These are phyloP conservation scores for Acropternis orthonyx DNA, from an alignment of 2,797 vertebrate species.

Conservation along the genomic window DNA sequence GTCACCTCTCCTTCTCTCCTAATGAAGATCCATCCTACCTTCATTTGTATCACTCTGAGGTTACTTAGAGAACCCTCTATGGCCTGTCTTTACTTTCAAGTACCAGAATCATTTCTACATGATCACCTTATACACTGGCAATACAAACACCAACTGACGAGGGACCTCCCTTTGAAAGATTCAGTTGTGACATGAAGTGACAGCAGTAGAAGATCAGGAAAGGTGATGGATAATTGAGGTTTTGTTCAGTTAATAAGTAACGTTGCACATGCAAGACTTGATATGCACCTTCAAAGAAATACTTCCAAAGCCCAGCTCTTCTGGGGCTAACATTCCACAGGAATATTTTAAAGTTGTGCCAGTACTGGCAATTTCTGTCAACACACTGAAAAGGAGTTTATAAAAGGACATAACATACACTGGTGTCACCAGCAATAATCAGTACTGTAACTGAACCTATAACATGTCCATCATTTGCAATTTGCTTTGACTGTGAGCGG, in stretches of 20 bases:
- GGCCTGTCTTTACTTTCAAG: neutral
- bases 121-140: neutral
- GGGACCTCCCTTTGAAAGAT: neutral
- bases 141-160: neutral
- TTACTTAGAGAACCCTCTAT: fast-evolving
- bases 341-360: fast-evolving
- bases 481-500: neutral
- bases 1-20: neutral
- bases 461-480: neutral
- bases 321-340: fast-evolving
- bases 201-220: neutral
- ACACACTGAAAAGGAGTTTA: neutral
- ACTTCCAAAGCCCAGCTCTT: neutral
- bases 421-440: neutral
- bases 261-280: fast-evolving
- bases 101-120: neutral
- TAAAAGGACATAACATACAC: neutral
- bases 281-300: neutral
- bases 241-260: neutral
- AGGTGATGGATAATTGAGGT: neutral
- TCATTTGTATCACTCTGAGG: neutral
- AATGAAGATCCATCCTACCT: neutral
- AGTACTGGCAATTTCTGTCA: neutral
- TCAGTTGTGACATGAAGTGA: neutral
- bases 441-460: neutral